Base-by-base conservation (phyloP, 2,113 vertebrate genomes). In the Rhadina sibilatrix region DNA sequence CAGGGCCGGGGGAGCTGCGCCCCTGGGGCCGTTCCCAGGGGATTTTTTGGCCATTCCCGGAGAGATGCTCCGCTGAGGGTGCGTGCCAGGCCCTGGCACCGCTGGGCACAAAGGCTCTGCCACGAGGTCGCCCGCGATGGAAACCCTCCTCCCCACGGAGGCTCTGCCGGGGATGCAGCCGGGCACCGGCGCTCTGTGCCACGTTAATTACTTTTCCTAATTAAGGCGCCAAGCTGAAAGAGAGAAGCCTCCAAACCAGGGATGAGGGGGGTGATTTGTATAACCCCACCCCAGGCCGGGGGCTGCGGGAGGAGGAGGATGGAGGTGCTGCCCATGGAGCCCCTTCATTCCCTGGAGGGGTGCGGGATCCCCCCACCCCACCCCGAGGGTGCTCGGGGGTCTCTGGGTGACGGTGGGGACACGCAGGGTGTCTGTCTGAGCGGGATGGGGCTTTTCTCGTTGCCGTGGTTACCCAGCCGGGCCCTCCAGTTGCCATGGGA, bases 401-500 rank as follows among this genome's bases (percentile, higher is more conserved):
- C 53, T 28, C 50, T 61, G 78, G 69, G 64, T 72, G 91, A 15
- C 6, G 12, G 1, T 40, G 91, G 69, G 93, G 95, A 47, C 53
- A 68, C 88, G 0, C 66, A 30, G 12, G n/a, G 50, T 37, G 89
- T 71, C 87, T 60, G 59, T 44, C 44, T 24, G 92, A 50, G 74
- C 2, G 14, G 90, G 89, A 95, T 89, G 92, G 95, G 66, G 91
- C 95, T 97, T 97, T 97, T 92, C 91, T 61, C 31, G 94, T 98
- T 96, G 87, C 97, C 97, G 74, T 96, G 96, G 98, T 93, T 97
- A 98, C 97, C 92, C 96, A 96, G 96, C 97, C 95, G 96, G 95
- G 97, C 97, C 97, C 97, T 89, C 84, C 18, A 31, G 98, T 98
- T 98, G 97, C 97, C 95, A 97, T 97, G 96, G 98, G 60, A 92